A percentile compares a stretch with the other conserved stretches of the same genome.
These are phyloP conservation scores for Caenorhabditis macrosperma DNA, from an alignment of 2,888 invertebrate genomes.

Conservation along the genomic window DNA sequence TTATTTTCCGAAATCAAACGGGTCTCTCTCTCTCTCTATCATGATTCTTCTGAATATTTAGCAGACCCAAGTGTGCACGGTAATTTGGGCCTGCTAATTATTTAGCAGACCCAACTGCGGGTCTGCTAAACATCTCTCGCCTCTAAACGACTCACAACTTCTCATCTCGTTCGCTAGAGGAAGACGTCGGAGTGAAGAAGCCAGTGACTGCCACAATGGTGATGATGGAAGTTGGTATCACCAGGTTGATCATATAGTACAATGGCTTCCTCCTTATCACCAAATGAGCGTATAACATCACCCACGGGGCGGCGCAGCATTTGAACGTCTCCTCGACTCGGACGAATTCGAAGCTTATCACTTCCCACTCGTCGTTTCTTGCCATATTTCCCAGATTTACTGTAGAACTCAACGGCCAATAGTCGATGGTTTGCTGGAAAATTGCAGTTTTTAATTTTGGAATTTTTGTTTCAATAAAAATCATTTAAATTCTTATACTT, in stretches of 20 bases:
- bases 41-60: too few relatives aligned
- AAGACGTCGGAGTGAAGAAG: constrained; percentile 79
- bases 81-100: too few relatives aligned
- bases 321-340: constrained; percentile 74
- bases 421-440: constrained; percentile 74
- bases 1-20: too few relatives aligned
- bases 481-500: too few relatives aligned
- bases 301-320: constrained; percentile 78
- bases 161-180: constrained; percentile 77
- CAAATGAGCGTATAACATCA: constrained; percentile 79
- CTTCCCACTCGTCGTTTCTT: constrained; percentile 79
- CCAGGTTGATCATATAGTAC: constrained; percentile 78
- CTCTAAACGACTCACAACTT: constrained; percentile 65
- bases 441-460: neutral
- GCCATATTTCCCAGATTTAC: constrained; percentile 79
- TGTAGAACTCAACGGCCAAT: constrained; percentile 68
- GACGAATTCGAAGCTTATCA: constrained; percentile 76
- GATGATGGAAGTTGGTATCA: constrained; percentile 78
- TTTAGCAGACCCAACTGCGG: too few relatives aligned
- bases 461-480: neutral
- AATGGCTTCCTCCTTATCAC: constrained; percentile 78
- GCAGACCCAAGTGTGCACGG: too few relatives aligned
- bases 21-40: too few relatives aligned
- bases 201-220: constrained; percentile 79
- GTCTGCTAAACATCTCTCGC: too few relatives aligned